A percentile compares a stretch with the other conserved stretches of the same genome.
Evolutionary conservation across 2,113 vertebrate genomes (phyloP).

Genomic region (Indri indri): DNA sequence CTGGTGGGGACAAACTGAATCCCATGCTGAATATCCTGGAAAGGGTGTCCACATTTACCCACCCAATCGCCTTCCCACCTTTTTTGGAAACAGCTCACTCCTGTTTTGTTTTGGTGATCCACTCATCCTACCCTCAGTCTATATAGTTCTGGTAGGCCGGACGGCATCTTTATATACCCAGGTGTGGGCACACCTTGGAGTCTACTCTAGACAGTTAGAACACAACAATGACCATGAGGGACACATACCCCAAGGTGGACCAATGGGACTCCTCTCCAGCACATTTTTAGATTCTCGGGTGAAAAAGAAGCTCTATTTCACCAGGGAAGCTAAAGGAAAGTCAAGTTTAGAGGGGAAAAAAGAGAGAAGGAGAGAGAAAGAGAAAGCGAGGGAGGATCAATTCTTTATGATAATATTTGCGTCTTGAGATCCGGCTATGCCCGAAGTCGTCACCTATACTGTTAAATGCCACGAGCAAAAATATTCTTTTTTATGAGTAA

Average conservation of each 20-base stretch:
- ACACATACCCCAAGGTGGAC: neutral
- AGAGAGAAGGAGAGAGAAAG: neutral
- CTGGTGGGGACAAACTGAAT: neutral
- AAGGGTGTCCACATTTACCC: neutral
- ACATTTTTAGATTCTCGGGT: neutral
- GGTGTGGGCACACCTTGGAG: fast-evolving
- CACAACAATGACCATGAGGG: neutral
- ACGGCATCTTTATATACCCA: neutral
- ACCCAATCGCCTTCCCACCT: neutral
- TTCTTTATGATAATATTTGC: neutral
- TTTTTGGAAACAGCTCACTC: neutral
- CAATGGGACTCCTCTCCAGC: neutral
- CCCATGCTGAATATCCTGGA: neutral
- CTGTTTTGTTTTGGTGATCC: neutral
- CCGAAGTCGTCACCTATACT: neutral
- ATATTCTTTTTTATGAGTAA: neutral
- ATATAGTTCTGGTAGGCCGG: neutral
- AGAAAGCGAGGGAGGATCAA: neutral
- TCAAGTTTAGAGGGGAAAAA: neutral
- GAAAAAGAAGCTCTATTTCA: neutral
- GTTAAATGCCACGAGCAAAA: neutral
- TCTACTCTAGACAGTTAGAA: neutral
- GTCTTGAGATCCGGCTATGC: neutral
- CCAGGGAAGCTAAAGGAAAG: neutral
- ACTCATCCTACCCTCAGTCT: neutral